Evolutionary conservation across 2,797 vertebrate genomes (phyloP).

Genomic region (Ctenopoma multispine): DNA sequence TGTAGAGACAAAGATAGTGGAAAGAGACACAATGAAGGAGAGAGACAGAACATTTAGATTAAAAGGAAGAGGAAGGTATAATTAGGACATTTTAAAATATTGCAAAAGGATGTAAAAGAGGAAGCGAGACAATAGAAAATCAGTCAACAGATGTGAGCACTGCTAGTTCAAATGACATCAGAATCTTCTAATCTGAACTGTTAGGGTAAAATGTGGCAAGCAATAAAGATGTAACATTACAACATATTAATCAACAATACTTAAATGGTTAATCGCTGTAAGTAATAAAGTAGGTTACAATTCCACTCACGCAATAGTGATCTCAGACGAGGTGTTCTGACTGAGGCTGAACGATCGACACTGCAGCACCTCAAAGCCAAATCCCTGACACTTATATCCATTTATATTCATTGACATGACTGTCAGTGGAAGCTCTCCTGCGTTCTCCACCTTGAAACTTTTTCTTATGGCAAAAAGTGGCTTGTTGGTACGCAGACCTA

Average conservation of each 20-base stretch:
- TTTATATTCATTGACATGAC: constrained; percentile 96
- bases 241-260: neutral
- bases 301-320: constrained; percentile 93
- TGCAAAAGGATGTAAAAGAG: constrained; percentile 7
- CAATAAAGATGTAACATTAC: neutral
- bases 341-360: constrained; percentile 90
- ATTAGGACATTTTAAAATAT: neutral
- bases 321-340: constrained; percentile 92
- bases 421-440: constrained; percentile 93
- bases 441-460: constrained; percentile 97
- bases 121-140: constrained; percentile 5
- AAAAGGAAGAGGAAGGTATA: neutral
- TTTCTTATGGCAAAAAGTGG: constrained; percentile 95
- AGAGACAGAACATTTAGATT: neutral
- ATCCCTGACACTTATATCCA: constrained; percentile 96
- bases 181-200: neutral
- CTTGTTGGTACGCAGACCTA: constrained; percentile 93
- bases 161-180: neutral
- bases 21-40: neutral
- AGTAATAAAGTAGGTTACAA: neutral
- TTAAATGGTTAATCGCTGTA: neutral
- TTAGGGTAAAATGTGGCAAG: neutral
- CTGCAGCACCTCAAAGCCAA: constrained; percentile 96
- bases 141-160: neutral
- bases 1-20: neutral